Percentiles rank a stretch among this genome's conserved stretches.
Conservation (phyloP, 2,113 vertebrate genomes). For the Porphyrio hochstetteri region DNA sequence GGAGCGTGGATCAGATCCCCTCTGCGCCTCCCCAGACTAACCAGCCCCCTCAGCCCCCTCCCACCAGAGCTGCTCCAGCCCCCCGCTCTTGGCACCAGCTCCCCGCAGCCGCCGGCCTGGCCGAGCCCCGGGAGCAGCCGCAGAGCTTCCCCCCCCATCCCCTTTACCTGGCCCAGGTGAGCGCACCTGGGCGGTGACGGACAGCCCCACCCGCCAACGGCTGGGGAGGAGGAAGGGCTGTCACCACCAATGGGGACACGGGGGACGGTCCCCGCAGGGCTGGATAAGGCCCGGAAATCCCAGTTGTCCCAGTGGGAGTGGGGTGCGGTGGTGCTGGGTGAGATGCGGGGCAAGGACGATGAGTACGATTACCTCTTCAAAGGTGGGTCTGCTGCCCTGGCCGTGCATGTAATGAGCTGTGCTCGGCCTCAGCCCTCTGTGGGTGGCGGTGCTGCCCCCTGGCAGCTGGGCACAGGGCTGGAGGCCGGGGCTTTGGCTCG, state of each 20-base stretch:
- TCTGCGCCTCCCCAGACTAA: no score
- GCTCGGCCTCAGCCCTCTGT: background rate
- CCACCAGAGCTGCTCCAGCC: no score
- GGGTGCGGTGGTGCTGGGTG: background rate
- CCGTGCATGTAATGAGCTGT: background rate
- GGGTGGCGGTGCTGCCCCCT: rapidly evolving
- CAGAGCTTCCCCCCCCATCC: background rate
- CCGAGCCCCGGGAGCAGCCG: no score
- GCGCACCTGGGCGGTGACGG: background rate
- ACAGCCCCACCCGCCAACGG: slow-evolving; percentile 25
- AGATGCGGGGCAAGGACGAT: slow-evolving; percentile 84
- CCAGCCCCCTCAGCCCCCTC: no score
- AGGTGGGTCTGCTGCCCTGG: slow-evolving; percentile 66
- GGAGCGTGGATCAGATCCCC: no score
- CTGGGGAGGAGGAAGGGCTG: background rate
- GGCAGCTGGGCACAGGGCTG: background rate
- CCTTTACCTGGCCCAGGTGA: slow-evolving; percentile 40
- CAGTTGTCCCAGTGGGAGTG: background rate
- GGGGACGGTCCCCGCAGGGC: background rate
- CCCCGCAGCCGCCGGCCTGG: no score
- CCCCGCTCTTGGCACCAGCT: no score
- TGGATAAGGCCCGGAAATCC: background rate
- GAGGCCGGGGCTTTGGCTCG: background rate
- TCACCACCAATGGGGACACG: background rate
- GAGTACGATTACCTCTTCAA: slow-evolving; percentile 90